Percentiles rank a stretch among this genome's conserved stretches.
These are phyloP conservation scores for Oedothorax gibbosus DNA, from an alignment of 1,140 invertebrate species.

Conservation along the genomic window DNA sequence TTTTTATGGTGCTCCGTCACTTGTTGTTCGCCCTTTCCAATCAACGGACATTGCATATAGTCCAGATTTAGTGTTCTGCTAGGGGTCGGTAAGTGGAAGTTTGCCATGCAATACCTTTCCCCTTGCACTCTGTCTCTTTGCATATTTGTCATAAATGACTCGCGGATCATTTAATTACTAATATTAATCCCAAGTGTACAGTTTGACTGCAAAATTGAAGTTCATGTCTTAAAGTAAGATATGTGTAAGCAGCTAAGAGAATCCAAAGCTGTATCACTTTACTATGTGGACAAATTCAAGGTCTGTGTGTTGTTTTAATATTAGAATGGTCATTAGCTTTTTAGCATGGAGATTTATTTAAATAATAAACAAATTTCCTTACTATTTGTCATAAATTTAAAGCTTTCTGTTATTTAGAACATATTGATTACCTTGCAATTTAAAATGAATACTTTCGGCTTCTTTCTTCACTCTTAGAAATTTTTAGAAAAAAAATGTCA, in stretches of 20 bases:
- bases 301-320: conserved; percentile 25
- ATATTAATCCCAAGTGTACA: too few relatives aligned
- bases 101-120: conserved; percentile 2
- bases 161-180: too few relatives aligned
- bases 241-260: conserved; percentile 30
- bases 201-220: conserved; percentile 10
- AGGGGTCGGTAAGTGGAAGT: conserved; percentile 33
- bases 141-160: too few relatives aligned
- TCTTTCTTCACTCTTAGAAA: too few relatives aligned
- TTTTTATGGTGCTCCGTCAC: conserved; percentile 19
- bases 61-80: background rate
- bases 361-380: too few relatives aligned
- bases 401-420: too few relatives aligned
- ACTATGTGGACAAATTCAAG: conserved; percentile 52
- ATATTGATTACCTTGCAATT: too few relatives aligned
- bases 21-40: conserved; percentile 21
- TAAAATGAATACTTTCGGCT: too few relatives aligned
- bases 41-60: conserved; percentile 18
- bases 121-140: too few relatives aligned
- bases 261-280: conserved; percentile 14
- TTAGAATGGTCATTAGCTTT: conserved; percentile 9
- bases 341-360: background rate
- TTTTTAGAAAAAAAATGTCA: too few relatives aligned
- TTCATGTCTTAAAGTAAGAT: conserved; percentile 16
- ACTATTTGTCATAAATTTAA: too few relatives aligned